These are phyloP conservation scores for Epizoanthus ramosus DNA, from an alignment of 92 coral and sea anemone species.

Conservation along the genomic window DNA sequence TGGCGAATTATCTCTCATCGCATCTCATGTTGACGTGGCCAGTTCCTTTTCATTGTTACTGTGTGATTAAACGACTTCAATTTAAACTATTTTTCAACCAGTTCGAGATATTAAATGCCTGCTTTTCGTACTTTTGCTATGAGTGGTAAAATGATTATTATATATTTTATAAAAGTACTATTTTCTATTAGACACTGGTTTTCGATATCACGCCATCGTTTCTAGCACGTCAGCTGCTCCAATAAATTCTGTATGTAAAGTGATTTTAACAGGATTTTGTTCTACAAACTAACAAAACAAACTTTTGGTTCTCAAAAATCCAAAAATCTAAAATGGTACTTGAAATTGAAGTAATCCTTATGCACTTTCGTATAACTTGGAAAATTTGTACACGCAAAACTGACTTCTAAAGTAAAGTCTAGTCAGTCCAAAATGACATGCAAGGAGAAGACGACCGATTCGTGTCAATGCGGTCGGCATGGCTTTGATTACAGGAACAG, in stretches of 20 bases:
- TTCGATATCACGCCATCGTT: slow-evolving; percentile 1
- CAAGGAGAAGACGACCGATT: slow-evolving; percentile 5
- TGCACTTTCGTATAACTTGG: background rate
- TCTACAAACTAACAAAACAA: background rate
- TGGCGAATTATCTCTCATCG: background rate
- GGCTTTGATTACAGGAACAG: slow-evolving; percentile 33
- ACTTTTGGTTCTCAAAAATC: background rate
- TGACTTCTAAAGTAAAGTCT: slow-evolving; percentile 12
- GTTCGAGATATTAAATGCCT: background rate
- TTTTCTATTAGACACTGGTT: background rate
- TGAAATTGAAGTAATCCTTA: background rate
- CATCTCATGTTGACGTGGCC: slow-evolving; percentile 2
- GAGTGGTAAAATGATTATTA: background rate
- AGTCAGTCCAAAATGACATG: slow-evolving; percentile 21
- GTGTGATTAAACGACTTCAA: background rate
- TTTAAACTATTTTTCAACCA: background rate
- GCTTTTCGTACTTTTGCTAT: background rate
- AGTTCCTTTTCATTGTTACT: background rate
- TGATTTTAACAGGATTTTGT: background rate
- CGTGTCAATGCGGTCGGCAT: slow-evolving; percentile 41
- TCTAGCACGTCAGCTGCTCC: background rate
- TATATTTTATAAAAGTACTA: background rate
- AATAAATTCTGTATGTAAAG: background rate
- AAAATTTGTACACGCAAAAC: slow-evolving; percentile 7
- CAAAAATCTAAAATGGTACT: background rate